A percentile compares a stretch with the other conserved stretches of the same genome.
Evolutionary conservation across 2,797 vertebrate species (phyloP).

Genomic region (Columba guinea): DNA sequence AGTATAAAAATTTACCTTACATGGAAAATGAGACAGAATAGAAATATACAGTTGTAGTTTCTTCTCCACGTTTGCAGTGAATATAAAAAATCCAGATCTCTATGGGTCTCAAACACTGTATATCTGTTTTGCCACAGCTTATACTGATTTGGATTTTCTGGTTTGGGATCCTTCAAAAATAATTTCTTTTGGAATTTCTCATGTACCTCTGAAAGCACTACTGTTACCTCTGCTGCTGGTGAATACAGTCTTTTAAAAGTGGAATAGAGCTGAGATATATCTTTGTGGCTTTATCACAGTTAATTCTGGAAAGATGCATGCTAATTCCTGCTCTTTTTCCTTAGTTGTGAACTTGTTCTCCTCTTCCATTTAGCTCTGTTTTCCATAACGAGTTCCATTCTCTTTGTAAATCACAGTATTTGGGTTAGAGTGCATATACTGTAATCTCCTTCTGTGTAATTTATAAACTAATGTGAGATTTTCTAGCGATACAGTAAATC

Average conservation of each 20-base stretch:
- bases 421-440: neutral
- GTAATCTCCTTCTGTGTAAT: neutral
- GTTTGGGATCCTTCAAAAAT: constrained; percentile 12
- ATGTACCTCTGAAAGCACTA: neutral
- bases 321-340: constrained; percentile 2
- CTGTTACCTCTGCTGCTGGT: neutral
- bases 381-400: constrained; percentile 12
- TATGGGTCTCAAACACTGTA: neutral
- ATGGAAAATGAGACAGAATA: constrained; percentile 49
- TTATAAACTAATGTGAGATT: constrained; percentile 17
- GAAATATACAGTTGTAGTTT: constrained; percentile 22
- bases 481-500: constrained; percentile 1
- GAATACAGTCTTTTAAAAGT: neutral
- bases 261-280: neutral
- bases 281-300: neutral
- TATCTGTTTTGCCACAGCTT: constrained; percentile 22
- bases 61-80: constrained; percentile 29
- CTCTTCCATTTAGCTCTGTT: neutral
- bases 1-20: constrained; percentile 47
- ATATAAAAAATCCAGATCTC: constrained; percentile 8
- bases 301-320: neutral
- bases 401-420: constrained; percentile 26
- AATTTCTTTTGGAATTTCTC: neutral
- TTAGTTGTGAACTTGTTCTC: neutral
- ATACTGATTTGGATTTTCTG: constrained; percentile 2